phyloP scores from a whole-genome alignment of 2,888 invertebrate genomes.

The Cartodere bifasciata region DNA sequence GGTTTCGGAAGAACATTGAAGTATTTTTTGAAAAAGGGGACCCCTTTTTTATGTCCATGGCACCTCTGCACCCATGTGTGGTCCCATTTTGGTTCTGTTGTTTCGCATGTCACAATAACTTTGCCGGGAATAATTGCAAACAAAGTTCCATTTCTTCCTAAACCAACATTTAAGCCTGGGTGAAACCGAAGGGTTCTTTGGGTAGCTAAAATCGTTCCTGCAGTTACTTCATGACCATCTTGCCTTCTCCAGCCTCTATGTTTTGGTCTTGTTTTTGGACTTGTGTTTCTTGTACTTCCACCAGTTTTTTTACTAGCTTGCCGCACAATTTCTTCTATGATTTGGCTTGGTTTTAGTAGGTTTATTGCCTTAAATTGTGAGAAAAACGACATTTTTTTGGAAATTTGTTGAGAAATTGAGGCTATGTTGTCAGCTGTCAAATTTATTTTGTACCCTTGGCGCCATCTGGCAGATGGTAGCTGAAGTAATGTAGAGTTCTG shows the following conservation, averaged over 20 bases:
- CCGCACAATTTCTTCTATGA: too few relatives aligned
- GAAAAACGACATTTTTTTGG: too few relatives aligned
- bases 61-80: slow-evolving; percentile 58
- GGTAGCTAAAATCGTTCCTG: slow-evolving; percentile 55
- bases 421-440: too few relatives aligned
- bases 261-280: slow-evolving; percentile 55
- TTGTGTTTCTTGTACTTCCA: slow-evolving; percentile 56
- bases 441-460: too few relatives aligned
- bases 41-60: slow-evolving; percentile 50
- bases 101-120: slow-evolving; percentile 73
- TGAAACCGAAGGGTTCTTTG: slow-evolving; percentile 62
- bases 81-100: slow-evolving; percentile 64
- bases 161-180: slow-evolving; percentile 71
- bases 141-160: slow-evolving; percentile 65
- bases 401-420: too few relatives aligned
- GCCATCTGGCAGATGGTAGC: too few relatives aligned
- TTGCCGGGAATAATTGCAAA: slow-evolving; percentile 69
- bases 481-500: too few relatives aligned
- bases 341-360: too few relatives aligned
- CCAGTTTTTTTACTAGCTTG: slow-evolving; percentile 64
- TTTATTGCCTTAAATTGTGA: too few relatives aligned
- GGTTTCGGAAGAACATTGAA: slow-evolving; percentile 69
- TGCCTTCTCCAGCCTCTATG: slow-evolving; percentile 68
- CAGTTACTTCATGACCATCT: slow-evolving; percentile 52
- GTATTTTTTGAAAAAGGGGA: slow-evolving; percentile 69